Base-by-base conservation (phyloP, 2,888 invertebrate genomes). In the Eupithecia subfuscata region DNA sequence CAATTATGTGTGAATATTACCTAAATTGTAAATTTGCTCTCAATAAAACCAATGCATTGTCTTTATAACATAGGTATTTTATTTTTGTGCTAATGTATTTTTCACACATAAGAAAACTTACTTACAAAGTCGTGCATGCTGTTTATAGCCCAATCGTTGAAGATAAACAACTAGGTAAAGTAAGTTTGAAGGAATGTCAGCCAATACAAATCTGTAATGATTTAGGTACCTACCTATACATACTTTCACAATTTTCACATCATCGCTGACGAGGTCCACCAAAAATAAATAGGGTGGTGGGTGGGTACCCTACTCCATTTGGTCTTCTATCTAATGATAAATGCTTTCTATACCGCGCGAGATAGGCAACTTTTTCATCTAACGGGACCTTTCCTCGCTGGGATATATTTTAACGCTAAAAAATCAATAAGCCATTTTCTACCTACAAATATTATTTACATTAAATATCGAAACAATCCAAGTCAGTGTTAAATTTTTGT, bases 391-490 rank as follows among this genome's bases (percentile, higher is more conserved):
- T 60, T 60, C 5, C 22, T 25, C 60, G 25, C 60, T 25, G 60
- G 3, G 22, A 60, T 60, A 60, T 25, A 25, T 25, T 56, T 79
- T 78, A 79, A 71, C 80, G 80, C 80, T 80, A 80, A 82, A 83
- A 82, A 79, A 81, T 60, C 60, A 60, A 22, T 56, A 22, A 2
- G 60, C 71, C 79, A 79, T 73, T 74, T 78, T 68, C 80, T 82
- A 82, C 69, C 76, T 80, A 80, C 75, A 73, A 68, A 60, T 34
- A 69, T 63, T 85, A 86, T 86, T 83, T 86, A 87, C 86, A 86
- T 67, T 45, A 12, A 63, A 70, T 60, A 16, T 60, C n/a, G 34
- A 6, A 34, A 63, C 52, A 73, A 71, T 52, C 25, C 43, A 65
- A 48, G 34, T 65, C 43, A 64, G 40, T 76, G 81, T 81, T 82